Percentiles rank a stretch among this genome's conserved stretches.
Conservation (phyloP, 2,113 vertebrate species). For the Rhodinocichla rosea region DNA sequence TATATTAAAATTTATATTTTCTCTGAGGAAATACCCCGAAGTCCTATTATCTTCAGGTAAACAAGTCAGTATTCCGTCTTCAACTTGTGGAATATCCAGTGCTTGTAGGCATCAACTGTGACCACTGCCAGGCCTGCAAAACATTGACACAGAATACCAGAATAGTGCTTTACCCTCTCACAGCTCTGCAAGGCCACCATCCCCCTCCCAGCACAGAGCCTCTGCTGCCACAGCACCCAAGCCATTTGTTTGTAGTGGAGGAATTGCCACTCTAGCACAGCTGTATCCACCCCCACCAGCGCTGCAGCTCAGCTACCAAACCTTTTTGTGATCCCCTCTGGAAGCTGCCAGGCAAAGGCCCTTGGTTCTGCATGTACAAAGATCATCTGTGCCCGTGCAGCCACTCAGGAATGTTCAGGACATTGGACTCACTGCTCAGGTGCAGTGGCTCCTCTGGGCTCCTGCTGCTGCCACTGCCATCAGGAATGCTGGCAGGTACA, state of each 20-base stretch:
- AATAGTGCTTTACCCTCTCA: conserved; percentile 44
- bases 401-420: neutral
- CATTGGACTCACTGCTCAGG: rapidly evolving
- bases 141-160: conserved; percentile 66
- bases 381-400: rapidly evolving
- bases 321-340: neutral
- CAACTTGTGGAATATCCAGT: conserved; percentile 71
- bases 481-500: neutral
- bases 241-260: neutral
- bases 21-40: conserved; percentile 69
- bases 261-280: neutral
- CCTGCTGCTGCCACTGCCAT: neutral
- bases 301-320: neutral
- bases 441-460: neutral
- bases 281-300: neutral
- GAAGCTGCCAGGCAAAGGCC: neutral
- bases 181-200: neutral
- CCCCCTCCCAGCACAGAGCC: conserved; percentile 57
- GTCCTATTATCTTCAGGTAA: conserved; percentile 70
- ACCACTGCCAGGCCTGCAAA: conserved; percentile 69
- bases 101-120: conserved; percentile 69
- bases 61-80: conserved; percentile 70
- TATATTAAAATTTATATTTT: conserved; percentile 71
- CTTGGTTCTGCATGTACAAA: neutral
- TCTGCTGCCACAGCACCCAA: conserved; percentile 24